These are phyloP conservation scores for Calameuta pallipes DNA, from an alignment of 2,888 invertebrate species.

Conservation along the genomic window DNA sequence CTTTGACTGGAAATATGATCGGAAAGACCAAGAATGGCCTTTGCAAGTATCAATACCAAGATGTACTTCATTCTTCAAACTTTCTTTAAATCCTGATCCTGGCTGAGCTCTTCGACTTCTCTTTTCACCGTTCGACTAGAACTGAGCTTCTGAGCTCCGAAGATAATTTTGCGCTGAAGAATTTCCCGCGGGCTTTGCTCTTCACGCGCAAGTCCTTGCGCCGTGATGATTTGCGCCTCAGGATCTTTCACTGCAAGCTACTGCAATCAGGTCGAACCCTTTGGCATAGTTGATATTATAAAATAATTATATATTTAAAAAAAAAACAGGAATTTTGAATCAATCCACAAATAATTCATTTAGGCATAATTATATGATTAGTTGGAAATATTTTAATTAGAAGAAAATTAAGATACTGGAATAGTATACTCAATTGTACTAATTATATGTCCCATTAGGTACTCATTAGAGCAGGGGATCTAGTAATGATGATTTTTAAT, in stretches of 20 bases:
- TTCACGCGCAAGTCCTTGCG: background rate
- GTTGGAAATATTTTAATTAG: background rate
- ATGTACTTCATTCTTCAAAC: background rate
- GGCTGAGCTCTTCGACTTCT: background rate
- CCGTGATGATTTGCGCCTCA: background rate
- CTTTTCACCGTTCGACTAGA: background rate
- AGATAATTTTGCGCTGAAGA: background rate
- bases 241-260: background rate
- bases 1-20: slow-evolving; percentile 9
- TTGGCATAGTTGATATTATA: background rate
- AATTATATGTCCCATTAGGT: background rate
- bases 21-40: slow-evolving; percentile 23
- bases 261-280: background rate
- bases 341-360: background rate
- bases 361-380: background rate
- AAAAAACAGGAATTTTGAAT: background rate
- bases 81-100: background rate
- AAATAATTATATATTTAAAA: background rate
- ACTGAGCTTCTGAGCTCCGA: background rate
- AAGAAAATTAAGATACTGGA: background rate
- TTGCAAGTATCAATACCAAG: slow-evolving; percentile 3
- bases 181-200: background rate
- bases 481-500: background rate
- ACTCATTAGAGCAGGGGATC: background rate
- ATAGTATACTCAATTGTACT: background rate